Conservation (phyloP, 1,140 invertebrate genomes). For the Papilio machaon region DNA sequence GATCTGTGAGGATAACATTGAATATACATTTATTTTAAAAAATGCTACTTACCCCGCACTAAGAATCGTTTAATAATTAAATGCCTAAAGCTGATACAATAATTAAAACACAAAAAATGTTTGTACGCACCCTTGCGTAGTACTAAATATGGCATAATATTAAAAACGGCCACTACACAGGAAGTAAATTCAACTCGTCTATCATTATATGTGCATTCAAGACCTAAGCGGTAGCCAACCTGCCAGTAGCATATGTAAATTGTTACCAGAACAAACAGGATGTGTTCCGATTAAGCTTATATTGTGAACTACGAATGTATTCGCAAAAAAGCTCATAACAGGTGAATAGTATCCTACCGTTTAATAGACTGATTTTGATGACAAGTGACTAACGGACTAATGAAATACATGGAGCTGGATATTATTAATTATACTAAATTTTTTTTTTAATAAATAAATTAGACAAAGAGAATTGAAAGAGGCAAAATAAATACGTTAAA, state of each 20-base stretch:
- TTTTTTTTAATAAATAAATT: not conserved
- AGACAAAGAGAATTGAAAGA: too few relatives aligned
- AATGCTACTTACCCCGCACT: too few relatives aligned
- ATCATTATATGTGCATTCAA: constrained; percentile 17
- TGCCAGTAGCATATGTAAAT: constrained; percentile 35
- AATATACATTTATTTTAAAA: too few relatives aligned
- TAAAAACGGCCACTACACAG: not conserved
- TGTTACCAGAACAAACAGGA: constrained; percentile 35
- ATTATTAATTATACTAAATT: not conserved
- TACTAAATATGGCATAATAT: not conserved
- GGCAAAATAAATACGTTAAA: too few relatives aligned
- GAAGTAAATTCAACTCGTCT: not conserved
- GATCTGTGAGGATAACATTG: too few relatives aligned
- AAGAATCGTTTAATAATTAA: too few relatives aligned
- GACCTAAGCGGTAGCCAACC: constrained; percentile 20
- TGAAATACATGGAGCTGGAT: constrained; percentile 43
- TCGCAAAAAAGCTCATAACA: constrained; percentile 53
- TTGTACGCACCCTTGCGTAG: not conserved
- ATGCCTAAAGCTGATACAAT: not conserved
- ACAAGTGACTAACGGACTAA: constrained; percentile 57
- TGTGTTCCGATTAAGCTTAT: constrained; percentile 41
- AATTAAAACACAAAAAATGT: not conserved
- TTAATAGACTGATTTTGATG: constrained; percentile 72
- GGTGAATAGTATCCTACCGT: constrained; percentile 65
- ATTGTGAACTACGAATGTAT: constrained; percentile 32